Base-by-base conservation (phyloP, 2,113 vertebrate species). In the Indicator indicator region DNA sequence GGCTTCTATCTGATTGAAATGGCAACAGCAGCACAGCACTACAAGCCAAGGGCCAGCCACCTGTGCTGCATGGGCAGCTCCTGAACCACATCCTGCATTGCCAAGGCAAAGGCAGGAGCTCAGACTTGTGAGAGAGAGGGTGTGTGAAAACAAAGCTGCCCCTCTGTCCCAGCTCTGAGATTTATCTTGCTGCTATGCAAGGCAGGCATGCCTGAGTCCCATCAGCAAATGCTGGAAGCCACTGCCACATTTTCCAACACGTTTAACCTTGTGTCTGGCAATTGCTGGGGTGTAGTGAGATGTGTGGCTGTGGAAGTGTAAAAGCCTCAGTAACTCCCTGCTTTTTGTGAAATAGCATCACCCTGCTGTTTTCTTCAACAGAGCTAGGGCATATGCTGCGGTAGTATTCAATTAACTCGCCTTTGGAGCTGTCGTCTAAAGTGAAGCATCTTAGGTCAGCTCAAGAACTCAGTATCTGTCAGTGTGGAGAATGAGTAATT, bases 101-200 rank as follows among this genome's bases (percentile, higher is more conserved):
- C 88, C 88, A 91, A 91, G 42, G 46, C n/a, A 85, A 83, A 83
- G 91, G 58, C 70, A 93, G 62, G 48, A 91, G 83, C 90, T 91
- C 80, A 81, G 88, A 68, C 85, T 78, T 81, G 79, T 32, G 90
- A 75, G 64, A 44, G 46, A n/a, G 40, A 75, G 83, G 83, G 64
- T 44, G 76, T 80, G 76, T 69, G 65, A 77, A 74, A 44, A 86
- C 70, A 83, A 90, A 95, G 20, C 75, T 92, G 70, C 84, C 87
- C 13, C 75, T 59, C 64, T 87, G n/a, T 91, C 64, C 46, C 64
- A 50, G 44, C 26, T 71, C 74, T 9, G 55, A 60, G 50, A 75
- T 32, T 70, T n/a, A 54, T 9, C 72, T 50, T 59, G 50, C 76
- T 88, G 69, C 91, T 88, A 2, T 48, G 62, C 80, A 81, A 67